A percentile compares a stretch with the other conserved stretches of the same genome.
phyloP scores from a whole-genome alignment of 2,797 vertebrate genomes.

The Enteromius unitaeniatus region DNA sequence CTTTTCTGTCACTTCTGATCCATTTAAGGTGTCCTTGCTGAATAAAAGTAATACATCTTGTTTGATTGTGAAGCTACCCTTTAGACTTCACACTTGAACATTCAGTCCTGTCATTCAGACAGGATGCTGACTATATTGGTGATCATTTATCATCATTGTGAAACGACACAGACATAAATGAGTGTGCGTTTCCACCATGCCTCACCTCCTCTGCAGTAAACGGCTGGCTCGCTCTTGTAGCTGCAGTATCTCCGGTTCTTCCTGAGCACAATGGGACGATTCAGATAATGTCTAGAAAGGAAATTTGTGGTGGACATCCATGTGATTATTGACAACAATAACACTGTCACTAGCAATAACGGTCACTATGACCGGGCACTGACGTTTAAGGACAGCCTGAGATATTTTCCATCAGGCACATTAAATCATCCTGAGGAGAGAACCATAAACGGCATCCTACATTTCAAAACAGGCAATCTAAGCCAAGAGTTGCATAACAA shows the following conservation, averaged over 20 bases:
- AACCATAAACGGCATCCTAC: not conserved
- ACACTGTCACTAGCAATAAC: not conserved
- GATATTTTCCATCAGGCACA: conserved; percentile 17
- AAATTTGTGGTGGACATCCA: conserved; percentile 2
- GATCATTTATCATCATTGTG: not conserved
- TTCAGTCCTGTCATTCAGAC: conserved; percentile 15
- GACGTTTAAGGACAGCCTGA: conserved; percentile 9
- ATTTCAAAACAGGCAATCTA: not conserved
- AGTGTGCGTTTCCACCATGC: not conserved
- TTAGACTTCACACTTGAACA: conserved; percentile 18
- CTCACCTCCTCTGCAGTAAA: conserved; percentile 82
- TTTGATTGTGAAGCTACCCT: not conserved
- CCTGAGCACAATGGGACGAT: conserved; percentile 69
- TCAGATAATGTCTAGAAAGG: conserved; percentile 69
- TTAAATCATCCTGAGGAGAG: conserved; percentile 18
- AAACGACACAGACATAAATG: not conserved
- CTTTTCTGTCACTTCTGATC: not conserved
- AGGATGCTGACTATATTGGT: not conserved
- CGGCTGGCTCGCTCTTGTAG: conserved; percentile 82
- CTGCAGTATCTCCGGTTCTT: conserved; percentile 78
- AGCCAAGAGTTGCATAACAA: conserved; percentile 30
- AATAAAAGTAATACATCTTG: not conserved
- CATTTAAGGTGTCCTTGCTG: not conserved
- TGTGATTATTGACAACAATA: not conserved
- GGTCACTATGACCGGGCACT: not conserved